Percentiles rank a stretch among this genome's conserved stretches.
phyloP scores from a whole-genome alignment of 1,140 invertebrate genomes.

The Luehdorfia chinensis region DNA sequence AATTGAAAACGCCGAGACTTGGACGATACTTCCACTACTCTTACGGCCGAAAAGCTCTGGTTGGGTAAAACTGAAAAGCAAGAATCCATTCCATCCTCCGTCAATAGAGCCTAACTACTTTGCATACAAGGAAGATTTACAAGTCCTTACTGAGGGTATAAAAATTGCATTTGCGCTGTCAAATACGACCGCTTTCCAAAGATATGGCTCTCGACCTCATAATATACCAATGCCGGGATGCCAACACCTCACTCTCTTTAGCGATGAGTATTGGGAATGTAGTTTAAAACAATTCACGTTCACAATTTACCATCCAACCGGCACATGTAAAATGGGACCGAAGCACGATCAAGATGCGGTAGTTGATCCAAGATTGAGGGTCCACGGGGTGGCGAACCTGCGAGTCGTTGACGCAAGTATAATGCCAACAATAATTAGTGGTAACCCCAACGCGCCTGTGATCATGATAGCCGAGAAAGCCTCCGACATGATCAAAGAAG shows the following conservation, averaged over 20 bases:
- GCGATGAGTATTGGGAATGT: constrained; percentile 93
- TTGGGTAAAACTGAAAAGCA: constrained; percentile 85
- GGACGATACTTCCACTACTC: constrained; percentile 88
- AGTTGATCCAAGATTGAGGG: constrained; percentile 86
- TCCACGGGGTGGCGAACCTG: constrained; percentile 84
- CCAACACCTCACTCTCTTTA: constrained; percentile 82
- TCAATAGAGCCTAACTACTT: constrained; percentile 96
- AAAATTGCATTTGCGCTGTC: constrained; percentile 88
- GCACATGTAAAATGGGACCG: constrained; percentile 93
- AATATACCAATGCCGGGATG: constrained; percentile 90
- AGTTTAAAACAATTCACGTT: constrained; percentile 88
- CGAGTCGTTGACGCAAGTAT: constrained; percentile 88
- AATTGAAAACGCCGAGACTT: constrained; percentile 86
- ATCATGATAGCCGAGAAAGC: constrained; percentile 90
- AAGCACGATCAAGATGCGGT: constrained; percentile 85
- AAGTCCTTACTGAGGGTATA: constrained; percentile 87
- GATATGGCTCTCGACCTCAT: constrained; percentile 87
- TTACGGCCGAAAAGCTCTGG: constrained; percentile 90
- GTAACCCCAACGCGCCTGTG: constrained; percentile 87
- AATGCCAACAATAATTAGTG: constrained; percentile 89
- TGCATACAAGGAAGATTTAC: constrained; percentile 86
- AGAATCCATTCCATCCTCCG: constrained; percentile 89
- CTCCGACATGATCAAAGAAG: constrained; percentile 88
- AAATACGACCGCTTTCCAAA: constrained; percentile 87
- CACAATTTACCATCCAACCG: constrained; percentile 91